Percentiles rank a stretch among this genome's conserved stretches.
Evolutionary conservation across 2,797 vertebrate species (phyloP).

Genomic region (Cryptoprocta ferox): DNA sequence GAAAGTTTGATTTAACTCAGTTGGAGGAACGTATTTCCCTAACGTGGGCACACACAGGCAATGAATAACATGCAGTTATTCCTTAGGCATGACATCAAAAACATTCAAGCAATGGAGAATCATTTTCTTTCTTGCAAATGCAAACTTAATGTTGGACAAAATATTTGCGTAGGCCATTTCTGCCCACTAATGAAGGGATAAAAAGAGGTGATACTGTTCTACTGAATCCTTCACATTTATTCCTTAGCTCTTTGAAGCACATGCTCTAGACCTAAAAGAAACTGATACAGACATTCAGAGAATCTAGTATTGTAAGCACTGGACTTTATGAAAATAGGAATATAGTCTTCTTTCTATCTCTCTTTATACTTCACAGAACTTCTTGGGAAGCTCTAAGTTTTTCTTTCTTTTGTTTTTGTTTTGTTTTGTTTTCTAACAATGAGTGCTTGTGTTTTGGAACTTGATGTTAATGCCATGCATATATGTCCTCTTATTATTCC

Average conservation of each 20-base stretch:
- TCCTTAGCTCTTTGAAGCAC: neutral
- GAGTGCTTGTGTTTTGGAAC: neutral
- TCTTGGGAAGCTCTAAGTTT: neutral
- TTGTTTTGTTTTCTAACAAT: neutral
- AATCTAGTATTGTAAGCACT: neutral
- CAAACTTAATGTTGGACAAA: slow-evolving; percentile 9
- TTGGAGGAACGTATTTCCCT: neutral
- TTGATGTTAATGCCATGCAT: neutral
- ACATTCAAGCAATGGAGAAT: neutral
- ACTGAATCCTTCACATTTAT: neutral
- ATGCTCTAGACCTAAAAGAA: neutral
- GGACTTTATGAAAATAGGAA: neutral
- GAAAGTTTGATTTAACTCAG: neutral
- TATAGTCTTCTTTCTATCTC: neutral
- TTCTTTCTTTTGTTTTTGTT: neutral
- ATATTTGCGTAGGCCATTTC: neutral
- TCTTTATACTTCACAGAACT: neutral
- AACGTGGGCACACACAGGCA: neutral
- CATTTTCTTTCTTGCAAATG: neutral
- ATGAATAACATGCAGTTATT: neutral
- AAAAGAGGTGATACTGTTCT: neutral
- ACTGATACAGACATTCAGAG: neutral
- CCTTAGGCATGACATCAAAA: neutral
- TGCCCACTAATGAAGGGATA: neutral
- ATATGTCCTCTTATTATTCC: neutral